phyloP scores from a whole-genome alignment of 2,888 invertebrate genomes.

The Xestoiulus laeticollis region DNA sequence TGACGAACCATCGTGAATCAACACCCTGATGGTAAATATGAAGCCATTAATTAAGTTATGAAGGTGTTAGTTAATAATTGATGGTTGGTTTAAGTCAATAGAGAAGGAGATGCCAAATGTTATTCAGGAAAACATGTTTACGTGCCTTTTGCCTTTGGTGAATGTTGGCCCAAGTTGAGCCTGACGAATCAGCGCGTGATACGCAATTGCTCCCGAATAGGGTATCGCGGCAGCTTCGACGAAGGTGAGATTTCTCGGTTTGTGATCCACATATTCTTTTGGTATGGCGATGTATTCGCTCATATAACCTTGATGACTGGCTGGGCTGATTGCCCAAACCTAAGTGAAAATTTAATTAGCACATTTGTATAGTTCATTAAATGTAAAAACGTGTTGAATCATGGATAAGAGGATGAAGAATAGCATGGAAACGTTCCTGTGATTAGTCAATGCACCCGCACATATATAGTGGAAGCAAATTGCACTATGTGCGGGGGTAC shows the following conservation, averaged over 20 bases:
- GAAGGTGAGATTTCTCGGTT: slow-evolving; percentile 70
- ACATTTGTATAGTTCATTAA: background rate
- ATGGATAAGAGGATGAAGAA: too few relatives aligned
- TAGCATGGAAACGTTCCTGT: too few relatives aligned
- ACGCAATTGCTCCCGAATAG: slow-evolving; percentile 70
- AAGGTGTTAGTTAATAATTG: background rate
- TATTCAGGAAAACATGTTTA: background rate
- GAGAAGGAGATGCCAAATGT: background rate
- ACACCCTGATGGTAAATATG: slow-evolving; percentile 64
- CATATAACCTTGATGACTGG: slow-evolving; percentile 65
- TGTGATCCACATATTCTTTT: slow-evolving; percentile 63
- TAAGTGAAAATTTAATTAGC: slow-evolving; percentile 17
- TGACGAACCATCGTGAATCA: slow-evolving; percentile 70
- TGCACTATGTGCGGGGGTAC: too few relatives aligned
- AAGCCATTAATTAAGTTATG: slow-evolving; percentile 48
- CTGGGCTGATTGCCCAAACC: slow-evolving; percentile 51
- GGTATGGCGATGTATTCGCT: slow-evolving; percentile 56
- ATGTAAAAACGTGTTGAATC: too few relatives aligned
- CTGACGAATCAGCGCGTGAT: slow-evolving; percentile 67
- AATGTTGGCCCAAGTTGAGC: slow-evolving; percentile 67
- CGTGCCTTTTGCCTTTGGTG: slow-evolving; percentile 68
- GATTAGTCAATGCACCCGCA: too few relatives aligned
- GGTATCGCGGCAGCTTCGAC: slow-evolving; percentile 72
- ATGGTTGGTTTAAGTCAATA: background rate
- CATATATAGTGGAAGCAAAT: too few relatives aligned